Evolutionary conservation across 2,888 invertebrate genomes (phyloP).

Genomic region (Dasypogon diadema): DNA sequence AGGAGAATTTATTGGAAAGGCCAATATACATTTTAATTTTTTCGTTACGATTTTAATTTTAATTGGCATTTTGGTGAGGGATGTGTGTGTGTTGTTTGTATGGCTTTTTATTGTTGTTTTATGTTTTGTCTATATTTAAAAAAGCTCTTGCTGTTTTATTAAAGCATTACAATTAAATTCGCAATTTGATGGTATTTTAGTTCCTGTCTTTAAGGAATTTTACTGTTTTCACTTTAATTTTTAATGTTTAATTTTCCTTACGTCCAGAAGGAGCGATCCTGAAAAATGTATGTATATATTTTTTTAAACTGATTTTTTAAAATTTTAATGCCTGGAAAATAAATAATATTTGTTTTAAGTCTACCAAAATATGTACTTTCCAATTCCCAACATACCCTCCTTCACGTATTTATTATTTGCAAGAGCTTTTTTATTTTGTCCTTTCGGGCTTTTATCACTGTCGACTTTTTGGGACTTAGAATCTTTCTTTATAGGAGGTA

Average conservation of each 20-base stretch:
- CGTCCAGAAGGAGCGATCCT: slow-evolving; percentile 61
- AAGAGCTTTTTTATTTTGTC: slow-evolving; percentile 66
- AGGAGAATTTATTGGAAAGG: slow-evolving; percentile 12
- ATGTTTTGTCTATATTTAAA: slow-evolving; percentile 12
- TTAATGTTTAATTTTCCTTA: slow-evolving; percentile 52
- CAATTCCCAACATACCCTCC: slow-evolving; percentile 87
- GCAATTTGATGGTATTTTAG: slow-evolving; percentile 46
- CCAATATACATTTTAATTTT: background rate
- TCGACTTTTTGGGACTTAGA: slow-evolving; percentile 30
- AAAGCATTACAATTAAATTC: background rate
- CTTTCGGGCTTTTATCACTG: slow-evolving; percentile 51
- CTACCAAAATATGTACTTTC: slow-evolving; percentile 88
- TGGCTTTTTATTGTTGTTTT: slow-evolving; percentile 12
- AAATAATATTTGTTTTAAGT: slow-evolving; percentile 63
- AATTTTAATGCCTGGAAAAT: slow-evolving; percentile 68
- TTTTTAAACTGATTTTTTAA: slow-evolving; percentile 69
- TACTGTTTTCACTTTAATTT: slow-evolving; percentile 9
- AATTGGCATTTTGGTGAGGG: background rate
- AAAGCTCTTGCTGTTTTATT: slow-evolving; percentile 40
- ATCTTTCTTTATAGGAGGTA: slow-evolving; percentile 46
- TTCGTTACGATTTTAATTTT: background rate
- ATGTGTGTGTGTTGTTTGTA: slow-evolving; percentile 2
- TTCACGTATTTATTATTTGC: slow-evolving; percentile 68
- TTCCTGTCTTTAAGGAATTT: slow-evolving; percentile 50
- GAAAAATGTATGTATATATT: slow-evolving; percentile 69